Base-by-base conservation (phyloP, 1,140 invertebrate genomes). In the Eupeodes corollae region DNA sequence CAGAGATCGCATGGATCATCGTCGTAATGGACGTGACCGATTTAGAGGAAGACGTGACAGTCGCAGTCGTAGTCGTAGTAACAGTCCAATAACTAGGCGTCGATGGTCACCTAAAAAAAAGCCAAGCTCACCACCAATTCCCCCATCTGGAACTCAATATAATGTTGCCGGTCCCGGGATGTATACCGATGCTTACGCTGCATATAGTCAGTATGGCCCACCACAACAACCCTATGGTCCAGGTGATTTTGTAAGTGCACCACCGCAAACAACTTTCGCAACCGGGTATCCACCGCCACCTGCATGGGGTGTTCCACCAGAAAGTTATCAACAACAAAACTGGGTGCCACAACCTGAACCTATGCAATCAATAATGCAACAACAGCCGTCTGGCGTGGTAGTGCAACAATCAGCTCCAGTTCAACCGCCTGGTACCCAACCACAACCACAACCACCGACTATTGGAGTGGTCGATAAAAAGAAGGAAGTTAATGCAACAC, bases 61-160 rank as follows among this genome's bases (percentile, higher is more conserved):
- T 38, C 41, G 54, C 19, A 56, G 57, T 6, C 47, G 58, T 40
- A 56, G 54, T 10, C 50, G 56, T 2, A 59, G 63, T 1, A 61
- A 61, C 31, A 62, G 55, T 33, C 44, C 49, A 21, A 55, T 57
- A 1, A 57, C 55, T 1, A 52, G 31, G 1, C 50, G 52, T 8
- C 58, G 61, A 9, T 67, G 64, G 64, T 63, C 59, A 0, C 61
- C 63, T 11, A 64, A 61, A 16, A 66, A 61, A 35, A 64, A 62
- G 33, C 63, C 64, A 9, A 48, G 51, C 16, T 60, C 64, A 15
- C 63, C 64, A 1, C 55, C 61, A 1, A 33, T 53, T 34, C 58
- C 49, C 2, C 61, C 54, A 2, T 51, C 56, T 9, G 41, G 46
- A 44, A 32, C 42, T 26, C 43, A 10, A 43, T 62, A 59, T 45